Percentiles rank a stretch among this genome's conserved stretches.
These are phyloP conservation scores for Chiloscyllium punctatum DNA, from an alignment of 2,797 vertebrate species.

Conservation along the genomic window DNA sequence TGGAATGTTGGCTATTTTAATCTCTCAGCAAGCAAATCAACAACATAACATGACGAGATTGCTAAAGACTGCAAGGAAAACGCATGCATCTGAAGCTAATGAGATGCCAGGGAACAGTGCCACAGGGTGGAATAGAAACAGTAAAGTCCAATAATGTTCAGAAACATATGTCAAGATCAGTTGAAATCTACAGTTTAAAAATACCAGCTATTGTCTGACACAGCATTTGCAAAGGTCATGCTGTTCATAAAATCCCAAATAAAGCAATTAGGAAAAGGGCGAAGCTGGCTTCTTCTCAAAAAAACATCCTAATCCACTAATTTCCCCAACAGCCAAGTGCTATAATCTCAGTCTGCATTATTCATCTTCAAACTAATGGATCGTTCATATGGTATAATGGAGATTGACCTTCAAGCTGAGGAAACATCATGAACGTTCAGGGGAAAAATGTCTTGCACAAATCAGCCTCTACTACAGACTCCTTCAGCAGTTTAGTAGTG, in stretches of 20 bases:
- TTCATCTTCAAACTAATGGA: not conserved
- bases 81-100: not conserved
- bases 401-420: not conserved
- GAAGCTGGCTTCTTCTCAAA: not conserved
- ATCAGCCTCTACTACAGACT: not conserved
- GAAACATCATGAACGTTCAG: not conserved
- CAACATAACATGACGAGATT: not conserved
- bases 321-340: not conserved
- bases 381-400: not conserved
- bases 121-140: not conserved
- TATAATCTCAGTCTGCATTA: not conserved
- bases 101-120: not conserved
- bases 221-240: not conserved
- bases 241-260: not conserved
- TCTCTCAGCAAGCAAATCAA: not conserved
- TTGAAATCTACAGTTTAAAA: not conserved
- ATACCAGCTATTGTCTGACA: not conserved
- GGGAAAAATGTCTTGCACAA: not conserved
- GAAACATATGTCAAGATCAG: not conserved
- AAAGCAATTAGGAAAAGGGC: not conserved
- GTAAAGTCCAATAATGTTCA: not conserved
- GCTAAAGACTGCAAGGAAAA: not conserved
- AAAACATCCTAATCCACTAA: not conserved
- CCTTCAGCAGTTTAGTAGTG: not conserved
- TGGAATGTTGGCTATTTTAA: slow-evolving; percentile 2